Percentiles rank a stretch among this genome's conserved stretches.
These are phyloP conservation scores for Trachelus troglodyta DNA, from an alignment of 2,888 invertebrate species.

Conservation along the genomic window DNA sequence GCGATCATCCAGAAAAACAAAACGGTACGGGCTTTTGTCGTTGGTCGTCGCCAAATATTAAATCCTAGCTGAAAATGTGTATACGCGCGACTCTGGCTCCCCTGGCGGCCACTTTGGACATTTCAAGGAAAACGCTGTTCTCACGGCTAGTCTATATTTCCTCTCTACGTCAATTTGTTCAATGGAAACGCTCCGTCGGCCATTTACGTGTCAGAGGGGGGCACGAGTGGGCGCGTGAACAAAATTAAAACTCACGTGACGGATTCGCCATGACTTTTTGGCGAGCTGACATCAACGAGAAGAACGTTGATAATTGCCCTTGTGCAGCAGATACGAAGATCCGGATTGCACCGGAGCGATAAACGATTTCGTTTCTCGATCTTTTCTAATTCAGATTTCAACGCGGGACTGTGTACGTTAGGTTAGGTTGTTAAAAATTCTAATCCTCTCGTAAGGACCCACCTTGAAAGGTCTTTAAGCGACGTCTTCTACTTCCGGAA, in stretches of 20 bases:
- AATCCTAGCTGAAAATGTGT: neutral
- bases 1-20: neutral
- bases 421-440: neutral
- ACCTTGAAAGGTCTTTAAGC: neutral
- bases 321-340: neutral
- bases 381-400: neutral
- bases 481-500: neutral
- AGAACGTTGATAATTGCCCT: neutral
- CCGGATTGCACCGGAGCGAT: neutral
- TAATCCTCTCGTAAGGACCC: neutral
- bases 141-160: neutral
- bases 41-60: too few species aligned
- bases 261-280: neutral
- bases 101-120: neutral
- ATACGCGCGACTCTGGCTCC: neutral
- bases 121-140: neutral
- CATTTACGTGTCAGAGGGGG: neutral
- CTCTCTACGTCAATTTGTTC: neutral
- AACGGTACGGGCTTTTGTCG: fast-evolving
- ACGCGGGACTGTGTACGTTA: neutral
- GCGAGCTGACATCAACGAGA: neutral
- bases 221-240: neutral
- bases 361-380: neutral
- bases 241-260: neutral
- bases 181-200: neutral